Conservation (phyloP, 2,797 vertebrate genomes). For the Anabas testudineus region DNA sequence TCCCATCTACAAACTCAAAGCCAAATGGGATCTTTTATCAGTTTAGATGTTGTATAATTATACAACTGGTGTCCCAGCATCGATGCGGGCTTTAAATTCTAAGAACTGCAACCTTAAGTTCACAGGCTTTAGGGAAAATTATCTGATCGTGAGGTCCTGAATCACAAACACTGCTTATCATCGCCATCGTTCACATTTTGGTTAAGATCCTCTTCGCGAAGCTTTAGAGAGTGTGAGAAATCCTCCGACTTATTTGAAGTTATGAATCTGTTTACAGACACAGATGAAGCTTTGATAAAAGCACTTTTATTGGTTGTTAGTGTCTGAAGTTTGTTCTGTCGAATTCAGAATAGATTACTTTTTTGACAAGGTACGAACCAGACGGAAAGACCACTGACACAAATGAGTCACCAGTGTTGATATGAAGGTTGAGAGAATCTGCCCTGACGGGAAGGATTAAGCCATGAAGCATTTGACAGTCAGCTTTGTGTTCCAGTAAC, state of each 20-base stretch:
- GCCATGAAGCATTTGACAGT: constrained; percentile 46
- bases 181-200: constrained; percentile 54
- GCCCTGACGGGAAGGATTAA: constrained; percentile 75
- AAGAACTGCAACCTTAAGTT: constrained; percentile 75
- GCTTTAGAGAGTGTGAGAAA: constrained; percentile 70
- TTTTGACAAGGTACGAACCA: background rate
- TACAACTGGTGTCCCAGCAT: constrained; percentile 72
- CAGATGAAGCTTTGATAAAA: constrained; percentile 33
- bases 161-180: constrained; percentile 71
- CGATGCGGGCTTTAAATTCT: constrained; percentile 67
- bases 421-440: background rate
- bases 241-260: constrained; percentile 46
- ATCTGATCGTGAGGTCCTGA: constrained; percentile 71
- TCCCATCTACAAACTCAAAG: constrained; percentile 59
- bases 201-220: constrained; percentile 51
- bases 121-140: constrained; percentile 66
- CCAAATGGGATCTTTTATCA: constrained; percentile 76
- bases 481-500: constrained; percentile 26
- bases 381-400: background rate
- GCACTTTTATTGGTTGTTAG: constrained; percentile 8
- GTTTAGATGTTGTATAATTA: constrained; percentile 79
- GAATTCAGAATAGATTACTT: constrained; percentile 4
- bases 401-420: background rate
- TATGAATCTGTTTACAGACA: constrained; percentile 39
- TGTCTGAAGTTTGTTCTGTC: constrained; percentile 13